These are phyloP conservation scores for Trematocara marginatum DNA, from an alignment of 2,113 vertebrate genomes.

Conservation along the genomic window DNA sequence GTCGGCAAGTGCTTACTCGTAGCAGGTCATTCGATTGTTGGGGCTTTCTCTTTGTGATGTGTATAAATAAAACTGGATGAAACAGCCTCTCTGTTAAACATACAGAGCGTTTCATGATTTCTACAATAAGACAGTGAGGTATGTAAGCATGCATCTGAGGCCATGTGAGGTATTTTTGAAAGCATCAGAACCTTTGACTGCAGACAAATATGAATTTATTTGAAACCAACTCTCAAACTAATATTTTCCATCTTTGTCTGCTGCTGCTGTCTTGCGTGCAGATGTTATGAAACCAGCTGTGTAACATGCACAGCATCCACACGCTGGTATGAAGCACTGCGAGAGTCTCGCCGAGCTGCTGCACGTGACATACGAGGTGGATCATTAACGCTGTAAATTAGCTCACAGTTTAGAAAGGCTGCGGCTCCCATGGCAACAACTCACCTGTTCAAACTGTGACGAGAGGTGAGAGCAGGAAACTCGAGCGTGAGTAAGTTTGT, in stretches of 20 bases:
- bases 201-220: not conserved
- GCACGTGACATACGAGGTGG: not conserved
- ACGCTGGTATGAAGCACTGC: not conserved
- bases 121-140: not conserved
- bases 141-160: not conserved
- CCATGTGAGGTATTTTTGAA: not conserved
- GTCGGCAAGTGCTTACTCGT: fast-evolving
- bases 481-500: not conserved
- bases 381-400: not conserved
- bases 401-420: not conserved
- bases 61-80: not conserved
- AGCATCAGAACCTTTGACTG: not conserved
- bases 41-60: not conserved
- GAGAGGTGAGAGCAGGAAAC: not conserved
- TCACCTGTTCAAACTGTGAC: not conserved
- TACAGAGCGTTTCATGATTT: fast-evolving
- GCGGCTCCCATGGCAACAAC: not conserved
- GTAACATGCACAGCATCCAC: not conserved
- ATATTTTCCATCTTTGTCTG: not conserved
- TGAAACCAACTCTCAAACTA: not conserved
- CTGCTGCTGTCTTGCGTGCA: not conserved
- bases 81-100: not conserved
- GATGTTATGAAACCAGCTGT: not conserved
- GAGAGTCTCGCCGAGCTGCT: not conserved
- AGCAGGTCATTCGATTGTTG: not conserved